phyloP scores from a whole-genome alignment of 2,113 vertebrate genomes.

The Otis tarda region DNA sequence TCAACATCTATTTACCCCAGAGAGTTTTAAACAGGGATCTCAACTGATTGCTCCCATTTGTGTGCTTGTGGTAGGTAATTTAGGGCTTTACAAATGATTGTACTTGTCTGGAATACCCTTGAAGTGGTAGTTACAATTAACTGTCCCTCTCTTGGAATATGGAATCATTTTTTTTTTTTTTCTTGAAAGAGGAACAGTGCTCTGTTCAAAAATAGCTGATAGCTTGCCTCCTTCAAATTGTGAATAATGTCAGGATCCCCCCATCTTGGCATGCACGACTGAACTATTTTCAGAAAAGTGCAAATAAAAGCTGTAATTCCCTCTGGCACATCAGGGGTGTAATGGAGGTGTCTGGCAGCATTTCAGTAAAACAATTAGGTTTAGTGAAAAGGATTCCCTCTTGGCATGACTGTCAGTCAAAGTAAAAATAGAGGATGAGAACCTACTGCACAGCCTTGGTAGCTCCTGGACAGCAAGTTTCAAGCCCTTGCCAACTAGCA shows the following conservation, averaged over 20 bases:
- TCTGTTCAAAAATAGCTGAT: neutral
- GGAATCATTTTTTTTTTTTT: neutral
- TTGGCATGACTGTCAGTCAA: constrained; percentile 4
- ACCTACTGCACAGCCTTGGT: neutral
- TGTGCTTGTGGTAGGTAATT: neutral
- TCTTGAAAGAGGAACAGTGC: neutral
- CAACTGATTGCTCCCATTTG: neutral
- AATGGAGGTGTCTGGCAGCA: constrained; percentile 22
- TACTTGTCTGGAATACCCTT: neutral
- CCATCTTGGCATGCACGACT: neutral
- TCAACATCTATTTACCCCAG: neutral
- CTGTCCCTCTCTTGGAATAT: neutral
- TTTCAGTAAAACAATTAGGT: constrained; percentile 36
- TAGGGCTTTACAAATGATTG: neutral
- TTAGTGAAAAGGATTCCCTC: constrained; percentile 22
- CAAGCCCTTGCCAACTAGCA: neutral
- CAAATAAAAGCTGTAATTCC: constrained; percentile 15
- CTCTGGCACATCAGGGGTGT: constrained; percentile 26
- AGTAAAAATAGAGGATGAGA: neutral
- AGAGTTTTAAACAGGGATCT: neutral
- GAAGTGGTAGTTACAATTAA: neutral
- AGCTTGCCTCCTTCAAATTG: neutral
- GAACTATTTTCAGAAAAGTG: constrained; percentile 6
- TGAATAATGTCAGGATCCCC: constrained; percentile 13
- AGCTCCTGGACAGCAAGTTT: neutral